These are phyloP conservation scores for Daptonema setosum DNA, from an alignment of 2,888 invertebrate species.

Conservation along the genomic window DNA sequence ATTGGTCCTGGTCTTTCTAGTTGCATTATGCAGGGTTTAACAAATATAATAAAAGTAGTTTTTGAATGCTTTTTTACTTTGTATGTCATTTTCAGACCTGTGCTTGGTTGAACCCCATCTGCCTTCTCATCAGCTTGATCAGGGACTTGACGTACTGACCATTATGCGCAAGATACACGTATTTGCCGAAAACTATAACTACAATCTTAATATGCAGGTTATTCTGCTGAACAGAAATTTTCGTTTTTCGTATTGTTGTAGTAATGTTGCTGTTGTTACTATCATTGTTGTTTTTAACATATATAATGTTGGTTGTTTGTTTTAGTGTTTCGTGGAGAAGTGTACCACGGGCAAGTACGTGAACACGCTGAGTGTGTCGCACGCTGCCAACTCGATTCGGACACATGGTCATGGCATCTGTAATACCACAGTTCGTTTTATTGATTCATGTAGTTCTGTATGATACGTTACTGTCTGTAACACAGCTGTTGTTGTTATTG, in stretches of 20 bases:
- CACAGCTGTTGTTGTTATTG: background rate
- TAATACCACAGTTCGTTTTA: constrained; percentile 55
- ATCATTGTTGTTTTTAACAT: background rate
- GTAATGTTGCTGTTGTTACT: too few species aligned
- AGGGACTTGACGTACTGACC: constrained; percentile 82
- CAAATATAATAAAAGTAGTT: too few species aligned
- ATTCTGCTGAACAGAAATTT: too few species aligned
- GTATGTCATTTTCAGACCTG: too few species aligned
- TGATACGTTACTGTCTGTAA: background rate
- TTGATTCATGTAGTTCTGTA: background rate
- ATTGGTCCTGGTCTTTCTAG: too few species aligned
- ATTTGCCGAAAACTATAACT: constrained; percentile 74
- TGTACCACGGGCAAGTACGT: constrained; percentile 73
- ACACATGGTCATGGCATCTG: constrained; percentile 90
- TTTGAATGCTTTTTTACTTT: too few species aligned
- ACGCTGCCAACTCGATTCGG: constrained; percentile 83
- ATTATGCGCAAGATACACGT: constrained; percentile 87
- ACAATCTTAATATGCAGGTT: constrained; percentile 76
- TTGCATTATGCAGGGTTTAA: too few species aligned
- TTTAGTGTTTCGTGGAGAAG: constrained; percentile 61
- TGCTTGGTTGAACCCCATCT: constrained; percentile 77
- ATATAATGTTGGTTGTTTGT: background rate
- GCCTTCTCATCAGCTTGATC: constrained; percentile 84
- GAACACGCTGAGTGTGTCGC: constrained; percentile 77
- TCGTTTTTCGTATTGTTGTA: background rate